Evolutionary conservation across 1,140 invertebrate genomes (phyloP).

Genomic region (Amphibalanus amphitrite): DNA sequence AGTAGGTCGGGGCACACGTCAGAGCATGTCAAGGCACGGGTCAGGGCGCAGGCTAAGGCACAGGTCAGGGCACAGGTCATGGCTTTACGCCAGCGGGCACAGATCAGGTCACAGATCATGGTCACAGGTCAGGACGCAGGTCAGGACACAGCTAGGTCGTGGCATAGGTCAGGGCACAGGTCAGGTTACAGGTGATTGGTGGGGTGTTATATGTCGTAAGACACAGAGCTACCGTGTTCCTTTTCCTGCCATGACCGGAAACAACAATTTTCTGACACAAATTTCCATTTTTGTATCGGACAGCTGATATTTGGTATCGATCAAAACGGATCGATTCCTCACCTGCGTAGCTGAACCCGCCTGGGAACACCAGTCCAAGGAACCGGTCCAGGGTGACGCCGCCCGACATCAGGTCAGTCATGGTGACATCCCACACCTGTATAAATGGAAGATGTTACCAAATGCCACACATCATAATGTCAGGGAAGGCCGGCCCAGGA

Average conservation of each 20-base stretch:
- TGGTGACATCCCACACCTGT: slow-evolving; percentile 77
- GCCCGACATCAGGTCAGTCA: too few relatives aligned
- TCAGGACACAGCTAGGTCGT: background rate
- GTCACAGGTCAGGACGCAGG: background rate
- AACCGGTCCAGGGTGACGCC: too few relatives aligned
- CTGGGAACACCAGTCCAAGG: slow-evolving; percentile 80
- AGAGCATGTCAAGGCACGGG: too few relatives aligned
- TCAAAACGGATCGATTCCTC: slow-evolving; percentile 14
- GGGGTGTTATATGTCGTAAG: background rate
- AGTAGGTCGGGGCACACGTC: background rate
- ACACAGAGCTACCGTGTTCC: background rate
- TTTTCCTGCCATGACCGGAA: background rate
- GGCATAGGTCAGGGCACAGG: too few relatives aligned
- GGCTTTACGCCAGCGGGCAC: background rate
- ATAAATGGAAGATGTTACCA: too few relatives aligned
- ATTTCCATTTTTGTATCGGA: background rate
- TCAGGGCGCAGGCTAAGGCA: too few relatives aligned
- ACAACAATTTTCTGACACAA: background rate
- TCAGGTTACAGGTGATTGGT: background rate
- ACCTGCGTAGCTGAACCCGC: slow-evolving; percentile 94
- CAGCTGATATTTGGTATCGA: background rate
- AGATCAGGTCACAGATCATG: background rate
- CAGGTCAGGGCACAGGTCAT: too few relatives aligned
- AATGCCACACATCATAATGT: too few relatives aligned
- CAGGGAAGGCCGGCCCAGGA: too few relatives aligned